phyloP scores from a whole-genome alignment of 2,888 invertebrate genomes.

The Pseudococcus jackbeardsleyi region DNA sequence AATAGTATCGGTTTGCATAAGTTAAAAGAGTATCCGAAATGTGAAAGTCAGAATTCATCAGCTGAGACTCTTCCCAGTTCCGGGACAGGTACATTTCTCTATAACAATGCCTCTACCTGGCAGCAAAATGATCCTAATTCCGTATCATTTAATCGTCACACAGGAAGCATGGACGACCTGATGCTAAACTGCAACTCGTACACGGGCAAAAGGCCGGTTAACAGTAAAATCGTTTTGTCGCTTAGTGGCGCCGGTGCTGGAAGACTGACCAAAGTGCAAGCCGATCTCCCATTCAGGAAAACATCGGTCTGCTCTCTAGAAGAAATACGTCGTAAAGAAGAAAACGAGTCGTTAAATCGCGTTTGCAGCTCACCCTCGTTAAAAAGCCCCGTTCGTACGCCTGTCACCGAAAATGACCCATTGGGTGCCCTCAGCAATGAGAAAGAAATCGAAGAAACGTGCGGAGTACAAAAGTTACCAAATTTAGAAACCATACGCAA shows the following conservation, averaged over 20 bases:
- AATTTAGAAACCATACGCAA: conserved; percentile 64
- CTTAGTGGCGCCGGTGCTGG: conserved; percentile 63
- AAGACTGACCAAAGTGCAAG: conserved; percentile 61
- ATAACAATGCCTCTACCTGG: neutral
- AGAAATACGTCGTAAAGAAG: conserved; percentile 53
- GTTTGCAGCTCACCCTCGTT: conserved; percentile 66
- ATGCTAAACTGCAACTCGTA: conserved; percentile 34
- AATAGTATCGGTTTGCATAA: conserved; percentile 57
- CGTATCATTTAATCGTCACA: neutral
- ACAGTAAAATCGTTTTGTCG: conserved; percentile 66
- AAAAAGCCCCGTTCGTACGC: conserved; percentile 76
- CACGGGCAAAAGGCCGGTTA: conserved; percentile 65
- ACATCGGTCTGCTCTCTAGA: conserved; percentile 62
- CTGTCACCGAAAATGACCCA: conserved; percentile 92
- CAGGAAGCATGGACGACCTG: conserved; percentile 61
- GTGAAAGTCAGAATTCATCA: conserved; percentile 57
- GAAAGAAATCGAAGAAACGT: conserved; percentile 67
- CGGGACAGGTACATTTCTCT: conserved; percentile 48
- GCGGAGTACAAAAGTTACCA: conserved; percentile 67
- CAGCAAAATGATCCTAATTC: neutral
- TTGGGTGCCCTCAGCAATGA: conserved; percentile 79
- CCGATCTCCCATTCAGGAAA: conserved; percentile 61
- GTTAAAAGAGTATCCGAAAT: conserved; percentile 57
- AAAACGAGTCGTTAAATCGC: conserved; percentile 65
- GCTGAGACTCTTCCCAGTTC: conserved; percentile 60